Evolutionary conservation across 2,113 vertebrate species (phyloP).

Genomic region (Potamarius usumacintae): DNA sequence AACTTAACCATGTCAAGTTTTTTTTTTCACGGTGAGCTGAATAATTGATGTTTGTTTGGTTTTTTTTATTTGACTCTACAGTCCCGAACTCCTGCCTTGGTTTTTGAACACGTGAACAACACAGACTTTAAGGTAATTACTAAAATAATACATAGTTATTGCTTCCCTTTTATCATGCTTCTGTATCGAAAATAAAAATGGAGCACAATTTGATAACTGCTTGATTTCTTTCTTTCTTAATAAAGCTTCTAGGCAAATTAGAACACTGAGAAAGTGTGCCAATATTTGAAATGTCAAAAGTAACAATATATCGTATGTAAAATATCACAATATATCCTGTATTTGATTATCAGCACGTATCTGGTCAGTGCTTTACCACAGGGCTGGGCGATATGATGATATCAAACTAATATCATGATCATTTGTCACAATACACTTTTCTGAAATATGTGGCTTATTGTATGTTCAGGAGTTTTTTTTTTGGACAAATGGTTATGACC

Average conservation of each 20-base stretch:
- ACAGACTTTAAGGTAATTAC: slow-evolving; percentile 78
- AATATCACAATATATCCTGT: not conserved
- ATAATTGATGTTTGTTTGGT: too few relatives aligned
- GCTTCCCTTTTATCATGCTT: not conserved
- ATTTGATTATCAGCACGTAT: not conserved
- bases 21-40: not conserved
- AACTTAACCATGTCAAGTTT: not conserved
- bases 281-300: not conserved
- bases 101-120: slow-evolving; percentile 84
- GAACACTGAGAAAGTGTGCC: not conserved
- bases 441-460: not conserved
- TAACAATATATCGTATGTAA: not conserved
- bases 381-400: not conserved
- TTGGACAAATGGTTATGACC: not conserved
- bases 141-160: slow-evolving; percentile 49
- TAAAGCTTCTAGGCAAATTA: not conserved
- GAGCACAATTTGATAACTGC: not conserved
- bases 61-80: slow-evolving; percentile 59
- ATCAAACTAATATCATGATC: not conserved
- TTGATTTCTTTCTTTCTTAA: not conserved
- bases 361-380: not conserved
- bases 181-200: not conserved
- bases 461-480: not conserved
- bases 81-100: slow-evolving; percentile 79
- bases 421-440: not conserved